Evolutionary conservation across 2,888 invertebrate genomes (phyloP).

Genomic region (Cephonodes hylas): DNA sequence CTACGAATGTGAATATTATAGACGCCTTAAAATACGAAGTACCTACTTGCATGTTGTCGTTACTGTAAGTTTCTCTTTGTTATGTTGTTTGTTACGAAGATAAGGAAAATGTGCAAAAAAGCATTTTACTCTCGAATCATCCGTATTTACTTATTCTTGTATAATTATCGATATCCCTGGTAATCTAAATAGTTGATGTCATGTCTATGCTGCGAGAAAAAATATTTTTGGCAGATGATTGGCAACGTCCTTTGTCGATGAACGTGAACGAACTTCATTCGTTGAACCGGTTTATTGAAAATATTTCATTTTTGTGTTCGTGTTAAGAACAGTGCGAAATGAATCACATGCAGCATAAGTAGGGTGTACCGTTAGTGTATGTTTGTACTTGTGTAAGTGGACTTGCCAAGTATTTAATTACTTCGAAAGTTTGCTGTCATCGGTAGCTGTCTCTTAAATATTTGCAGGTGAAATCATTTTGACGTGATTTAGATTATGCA

Average conservation of each 20-base stretch:
- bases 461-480: background rate
- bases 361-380: slow-evolving; percentile 44
- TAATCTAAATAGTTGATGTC: background rate
- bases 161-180: background rate
- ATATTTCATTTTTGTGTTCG: slow-evolving; percentile 28
- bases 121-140: background rate
- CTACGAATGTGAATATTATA: no score
- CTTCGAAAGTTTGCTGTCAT: slow-evolving; percentile 33
- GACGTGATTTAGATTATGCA: background rate
- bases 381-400: slow-evolving; percentile 24
- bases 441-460: slow-evolving; percentile 12
- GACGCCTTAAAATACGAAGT: no score
- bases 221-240: background rate
- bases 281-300: slow-evolving; percentile 29
- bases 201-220: background rate
- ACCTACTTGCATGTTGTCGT: background rate
- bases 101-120: background rate
- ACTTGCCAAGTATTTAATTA: slow-evolving; percentile 25
- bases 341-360: slow-evolving; percentile 38
- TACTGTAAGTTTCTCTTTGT: background rate
- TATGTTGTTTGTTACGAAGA: background rate
- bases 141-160: background rate
- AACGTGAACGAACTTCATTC: slow-evolving; percentile 21
- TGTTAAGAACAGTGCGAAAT: slow-evolving; percentile 27
- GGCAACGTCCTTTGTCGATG: background rate